phyloP scores from a whole-genome alignment of 2,797 vertebrate genomes.

The Nyctibius grandis region DNA sequence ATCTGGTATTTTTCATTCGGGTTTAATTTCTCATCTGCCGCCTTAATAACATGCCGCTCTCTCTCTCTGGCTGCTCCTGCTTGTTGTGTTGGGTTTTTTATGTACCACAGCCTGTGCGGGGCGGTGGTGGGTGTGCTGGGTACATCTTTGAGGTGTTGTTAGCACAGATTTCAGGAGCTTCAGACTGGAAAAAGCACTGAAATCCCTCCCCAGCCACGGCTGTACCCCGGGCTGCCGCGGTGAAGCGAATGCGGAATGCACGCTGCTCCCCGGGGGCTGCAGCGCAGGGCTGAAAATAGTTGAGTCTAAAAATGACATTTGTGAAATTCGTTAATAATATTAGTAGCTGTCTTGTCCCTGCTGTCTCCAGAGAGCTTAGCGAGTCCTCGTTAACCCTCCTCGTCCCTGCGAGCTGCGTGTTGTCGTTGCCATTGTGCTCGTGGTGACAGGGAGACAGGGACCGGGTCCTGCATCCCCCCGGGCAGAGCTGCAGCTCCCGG shows the following conservation, averaged over 20 bases:
- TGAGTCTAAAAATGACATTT: constrained; percentile 52
- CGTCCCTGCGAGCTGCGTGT: fast-evolving
- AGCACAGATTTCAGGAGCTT: background rate
- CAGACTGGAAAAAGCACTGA: background rate
- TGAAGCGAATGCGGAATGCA: background rate
- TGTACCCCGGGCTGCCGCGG: background rate
- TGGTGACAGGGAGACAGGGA: fast-evolving
- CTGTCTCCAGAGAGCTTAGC: constrained; percentile 30
- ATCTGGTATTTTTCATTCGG: background rate
- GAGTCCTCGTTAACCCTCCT: constrained; percentile 4
- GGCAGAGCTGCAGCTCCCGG: background rate
- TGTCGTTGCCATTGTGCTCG: fast-evolving
- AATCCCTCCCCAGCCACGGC: background rate
- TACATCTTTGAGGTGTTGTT: background rate
- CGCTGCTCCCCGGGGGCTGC: background rate
- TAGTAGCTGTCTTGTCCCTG: constrained; percentile 41
- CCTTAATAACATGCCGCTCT: background rate
- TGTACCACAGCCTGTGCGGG: background rate
- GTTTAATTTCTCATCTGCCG: background rate
- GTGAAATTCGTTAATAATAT: constrained; percentile 52
- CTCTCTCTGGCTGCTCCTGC: background rate
- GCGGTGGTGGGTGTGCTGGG: fast-evolving
- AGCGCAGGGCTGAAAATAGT: constrained; percentile 40
- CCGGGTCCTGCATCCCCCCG: fast-evolving
- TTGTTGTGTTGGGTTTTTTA: too few species aligned